Base-by-base conservation (phyloP, 30 jellyfish, hydroid and myxozoan genomes). In the Aurelia coerulea region DNA sequence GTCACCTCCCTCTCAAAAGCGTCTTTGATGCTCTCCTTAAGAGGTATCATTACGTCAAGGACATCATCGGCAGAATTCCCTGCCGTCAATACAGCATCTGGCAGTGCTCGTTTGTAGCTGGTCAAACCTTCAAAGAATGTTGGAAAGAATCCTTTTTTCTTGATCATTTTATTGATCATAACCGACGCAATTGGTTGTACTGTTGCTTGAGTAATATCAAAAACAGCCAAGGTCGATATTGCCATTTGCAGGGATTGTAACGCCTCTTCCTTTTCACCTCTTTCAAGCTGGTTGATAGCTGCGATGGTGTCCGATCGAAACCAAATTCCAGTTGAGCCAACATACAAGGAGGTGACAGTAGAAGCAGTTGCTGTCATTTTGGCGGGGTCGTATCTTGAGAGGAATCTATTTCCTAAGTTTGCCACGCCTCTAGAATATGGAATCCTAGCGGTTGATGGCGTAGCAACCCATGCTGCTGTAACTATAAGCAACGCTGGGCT, bases 231-330 rank as follows among this genome's bases (percentile, higher is more conserved):
- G 6, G 76, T 66, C 32, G 76, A 56, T 29, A 66, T 66, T 66
- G 76, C 76, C 42, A 66, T 2, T 18, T 66, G 42, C 66, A 72
- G 67, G 31, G 67, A 35, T 42, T 72, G 67, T 68, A 72, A 17
- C 33, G 83, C 83, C 35, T 72, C 31, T 37, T 72, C 83, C 39
- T 72, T 72, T 42, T 72, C 83, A 2, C 83, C 83, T 4, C 10
- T 71, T 23, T 50, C 83, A 29, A 66, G 76, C 5, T 66, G 14
- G 11, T 66, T 66, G 11, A 66, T 66, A 2, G 76, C 76, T 18
- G 76, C 76, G 42, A 66, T 66, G 42, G 76, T 66, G 50, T 66
- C 76, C 10, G 76, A 66, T 11, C 76, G 76, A 29, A 66, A 66
- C 76, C 76, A 66, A 13, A 66, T 66, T 17, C 76, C 76, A 34